Evolutionary conservation across 2,113 vertebrate species (phyloP).

Genomic region (Probosciger aterrimus): DNA sequence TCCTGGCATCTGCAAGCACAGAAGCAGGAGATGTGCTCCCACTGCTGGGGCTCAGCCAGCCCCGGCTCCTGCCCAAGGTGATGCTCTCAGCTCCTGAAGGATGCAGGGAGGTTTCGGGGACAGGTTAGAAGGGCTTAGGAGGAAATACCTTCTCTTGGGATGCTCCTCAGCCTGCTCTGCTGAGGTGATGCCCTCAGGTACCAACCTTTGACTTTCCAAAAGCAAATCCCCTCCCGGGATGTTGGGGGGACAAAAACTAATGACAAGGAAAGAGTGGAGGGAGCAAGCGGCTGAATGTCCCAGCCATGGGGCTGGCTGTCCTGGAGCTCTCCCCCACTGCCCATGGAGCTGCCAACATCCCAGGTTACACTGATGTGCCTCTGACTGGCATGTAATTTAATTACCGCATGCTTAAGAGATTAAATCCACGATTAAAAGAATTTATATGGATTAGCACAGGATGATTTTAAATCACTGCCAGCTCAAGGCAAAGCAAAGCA

Average conservation of each 20-base stretch:
- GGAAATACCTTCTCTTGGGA: not conserved
- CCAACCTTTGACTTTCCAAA: not conserved
- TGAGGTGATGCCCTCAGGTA: not conserved
- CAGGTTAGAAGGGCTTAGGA: not conserved
- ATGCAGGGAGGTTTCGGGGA: not conserved
- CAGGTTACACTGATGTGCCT: not conserved
- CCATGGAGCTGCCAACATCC: not conserved
- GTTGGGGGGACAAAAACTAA: not conserved
- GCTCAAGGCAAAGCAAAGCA: not conserved
- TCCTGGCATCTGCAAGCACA: no score
- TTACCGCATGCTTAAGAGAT: constrained; percentile 59
- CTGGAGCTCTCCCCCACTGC: not conserved
- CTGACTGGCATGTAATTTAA: constrained; percentile 60
- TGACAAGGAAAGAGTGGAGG: accelerated
- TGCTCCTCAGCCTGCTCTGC: not conserved
- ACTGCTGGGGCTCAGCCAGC: not conserved
- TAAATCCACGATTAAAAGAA: constrained; percentile 66
- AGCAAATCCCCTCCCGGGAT: not conserved
- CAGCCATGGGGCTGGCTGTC: not conserved
- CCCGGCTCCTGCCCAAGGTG: not conserved
- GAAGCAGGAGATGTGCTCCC: not conserved
- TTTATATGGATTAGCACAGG: constrained; percentile 65
- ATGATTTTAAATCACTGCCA: constrained; percentile 54
- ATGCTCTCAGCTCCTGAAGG: not conserved
- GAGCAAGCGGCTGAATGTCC: accelerated